These are phyloP conservation scores for Laspeyria flexula DNA, from an alignment of 2,888 invertebrate species.

Conservation along the genomic window DNA sequence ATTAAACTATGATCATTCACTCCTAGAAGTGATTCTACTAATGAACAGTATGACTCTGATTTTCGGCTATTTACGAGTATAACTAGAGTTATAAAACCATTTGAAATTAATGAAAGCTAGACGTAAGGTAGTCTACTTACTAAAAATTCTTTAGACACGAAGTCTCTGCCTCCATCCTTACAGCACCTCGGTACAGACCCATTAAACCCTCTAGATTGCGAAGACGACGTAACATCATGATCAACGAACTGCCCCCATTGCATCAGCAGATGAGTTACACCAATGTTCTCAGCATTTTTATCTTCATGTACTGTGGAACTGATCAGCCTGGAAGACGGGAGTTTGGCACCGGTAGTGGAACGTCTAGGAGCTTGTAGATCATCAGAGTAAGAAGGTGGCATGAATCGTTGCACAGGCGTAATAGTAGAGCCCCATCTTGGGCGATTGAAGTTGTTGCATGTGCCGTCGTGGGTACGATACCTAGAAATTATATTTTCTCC, in stretches of 20 bases:
- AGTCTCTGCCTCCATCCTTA: slow-evolving; percentile 85
- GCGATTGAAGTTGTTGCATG: slow-evolving; percentile 93
- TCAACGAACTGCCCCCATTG: slow-evolving; percentile 97
- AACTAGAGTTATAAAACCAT: too few species aligned
- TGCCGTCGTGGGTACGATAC: slow-evolving; percentile 95
- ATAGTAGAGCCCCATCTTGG: slow-evolving; percentile 93
- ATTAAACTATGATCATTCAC: too few species aligned
- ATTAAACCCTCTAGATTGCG: slow-evolving; percentile 91
- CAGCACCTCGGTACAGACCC: slow-evolving; percentile 93
- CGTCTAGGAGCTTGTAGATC: slow-evolving; percentile 87
- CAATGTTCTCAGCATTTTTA: slow-evolving; percentile 87
- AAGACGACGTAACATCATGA: slow-evolving; percentile 94
- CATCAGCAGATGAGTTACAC: slow-evolving; percentile 92
- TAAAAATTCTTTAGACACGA: slow-evolving; percentile 87
- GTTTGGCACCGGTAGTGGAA: slow-evolving; percentile 85
- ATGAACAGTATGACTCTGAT: too few species aligned
- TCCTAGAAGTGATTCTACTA: too few species aligned
- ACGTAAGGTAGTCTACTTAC: too few species aligned
- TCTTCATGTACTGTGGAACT: slow-evolving; percentile 88
- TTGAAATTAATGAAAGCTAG: too few species aligned
- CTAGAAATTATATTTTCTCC: too few species aligned
- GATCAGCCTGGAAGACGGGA: slow-evolving; percentile 92
- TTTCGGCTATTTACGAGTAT: too few species aligned
- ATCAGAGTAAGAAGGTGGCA: slow-evolving; percentile 93
- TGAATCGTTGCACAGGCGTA: slow-evolving; percentile 92